Conservation (phyloP, 2,797 vertebrate genomes). For the Xiphophorus birchmanni region DNA sequence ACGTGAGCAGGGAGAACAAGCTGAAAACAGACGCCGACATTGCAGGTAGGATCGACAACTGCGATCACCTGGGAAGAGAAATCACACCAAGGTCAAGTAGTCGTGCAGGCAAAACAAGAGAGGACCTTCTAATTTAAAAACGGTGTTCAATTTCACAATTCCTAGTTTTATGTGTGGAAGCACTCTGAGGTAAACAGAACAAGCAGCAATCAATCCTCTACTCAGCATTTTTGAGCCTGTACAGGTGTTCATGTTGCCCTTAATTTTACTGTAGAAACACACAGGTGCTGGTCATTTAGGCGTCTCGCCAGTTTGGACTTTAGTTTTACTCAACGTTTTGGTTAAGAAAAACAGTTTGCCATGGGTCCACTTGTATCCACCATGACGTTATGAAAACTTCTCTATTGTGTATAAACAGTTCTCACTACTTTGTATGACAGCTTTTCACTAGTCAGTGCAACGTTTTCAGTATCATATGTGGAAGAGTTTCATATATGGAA, state of each 20-base stretch:
- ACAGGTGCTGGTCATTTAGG: background rate
- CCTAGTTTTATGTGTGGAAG: background rate
- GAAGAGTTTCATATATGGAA: too few species aligned
- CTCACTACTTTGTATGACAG: too few species aligned
- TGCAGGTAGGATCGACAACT: conserved; percentile 20
- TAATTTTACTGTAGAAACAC: background rate
- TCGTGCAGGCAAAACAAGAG: background rate
- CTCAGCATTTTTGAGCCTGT: background rate
- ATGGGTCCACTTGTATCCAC: background rate
- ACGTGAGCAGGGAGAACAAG: conserved; percentile 61
- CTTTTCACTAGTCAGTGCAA: too few species aligned
- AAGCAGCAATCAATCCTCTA: background rate
- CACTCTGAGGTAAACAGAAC: background rate
- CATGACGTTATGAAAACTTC: background rate
- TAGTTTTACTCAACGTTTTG: background rate
- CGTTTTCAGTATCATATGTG: too few species aligned
- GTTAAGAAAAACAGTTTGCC: background rate
- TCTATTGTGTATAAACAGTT: too few species aligned
- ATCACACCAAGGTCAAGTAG: conserved; percentile 3
- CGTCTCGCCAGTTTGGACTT: background rate
- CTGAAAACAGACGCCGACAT: conserved; percentile 24
- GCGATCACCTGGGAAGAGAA: conserved; percentile 35
- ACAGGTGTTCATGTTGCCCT: background rate
- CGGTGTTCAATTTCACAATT: background rate
- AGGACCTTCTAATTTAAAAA: background rate